Conservation (phyloP, 2,888 invertebrate species). For the Octodonta nipae region DNA sequence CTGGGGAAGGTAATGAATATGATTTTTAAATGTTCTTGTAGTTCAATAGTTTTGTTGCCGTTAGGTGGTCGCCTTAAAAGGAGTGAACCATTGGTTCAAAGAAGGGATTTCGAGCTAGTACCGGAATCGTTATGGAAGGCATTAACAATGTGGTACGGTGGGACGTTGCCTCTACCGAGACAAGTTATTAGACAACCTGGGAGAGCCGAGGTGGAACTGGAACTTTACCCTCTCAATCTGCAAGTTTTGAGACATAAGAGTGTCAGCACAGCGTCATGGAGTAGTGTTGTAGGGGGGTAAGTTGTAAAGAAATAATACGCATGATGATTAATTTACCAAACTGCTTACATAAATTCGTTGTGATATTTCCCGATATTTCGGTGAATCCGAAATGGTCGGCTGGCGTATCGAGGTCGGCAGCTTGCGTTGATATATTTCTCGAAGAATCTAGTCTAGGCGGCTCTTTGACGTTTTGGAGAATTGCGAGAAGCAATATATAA, state of each 20-base stretch:
- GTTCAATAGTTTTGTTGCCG: conserved; percentile 1
- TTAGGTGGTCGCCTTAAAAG: conserved; percentile 55
- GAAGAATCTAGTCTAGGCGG: too few relatives aligned
- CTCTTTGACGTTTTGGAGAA: too few relatives aligned
- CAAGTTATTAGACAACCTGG: conserved; percentile 61
- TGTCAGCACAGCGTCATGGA: conserved; percentile 24
- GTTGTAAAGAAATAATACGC: too few relatives aligned
- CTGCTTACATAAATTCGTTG: too few relatives aligned
- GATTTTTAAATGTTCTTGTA: conserved; percentile 3
- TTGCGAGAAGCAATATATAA: too few relatives aligned
- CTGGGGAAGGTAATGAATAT: conserved; percentile 57
- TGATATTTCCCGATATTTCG: conserved; percentile 3
- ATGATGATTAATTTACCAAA: too few relatives aligned
- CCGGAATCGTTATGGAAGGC: conserved; percentile 82
- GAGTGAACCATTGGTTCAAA: conserved; percentile 59
- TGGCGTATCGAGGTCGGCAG: too few relatives aligned
- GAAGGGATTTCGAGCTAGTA: conserved; percentile 72
- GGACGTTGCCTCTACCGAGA: conserved; percentile 62
- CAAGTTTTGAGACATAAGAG: conserved; percentile 47
- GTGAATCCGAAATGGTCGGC: too few relatives aligned
- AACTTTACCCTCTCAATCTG: conserved; percentile 69
- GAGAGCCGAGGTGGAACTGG: conserved; percentile 58
- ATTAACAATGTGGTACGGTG: conserved; percentile 67
- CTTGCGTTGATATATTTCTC: too few relatives aligned
- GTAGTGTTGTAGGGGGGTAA: conserved; percentile 32